Base-by-base conservation (phyloP, 2,113 vertebrate species). In the Erythrocercus mccallii region DNA sequence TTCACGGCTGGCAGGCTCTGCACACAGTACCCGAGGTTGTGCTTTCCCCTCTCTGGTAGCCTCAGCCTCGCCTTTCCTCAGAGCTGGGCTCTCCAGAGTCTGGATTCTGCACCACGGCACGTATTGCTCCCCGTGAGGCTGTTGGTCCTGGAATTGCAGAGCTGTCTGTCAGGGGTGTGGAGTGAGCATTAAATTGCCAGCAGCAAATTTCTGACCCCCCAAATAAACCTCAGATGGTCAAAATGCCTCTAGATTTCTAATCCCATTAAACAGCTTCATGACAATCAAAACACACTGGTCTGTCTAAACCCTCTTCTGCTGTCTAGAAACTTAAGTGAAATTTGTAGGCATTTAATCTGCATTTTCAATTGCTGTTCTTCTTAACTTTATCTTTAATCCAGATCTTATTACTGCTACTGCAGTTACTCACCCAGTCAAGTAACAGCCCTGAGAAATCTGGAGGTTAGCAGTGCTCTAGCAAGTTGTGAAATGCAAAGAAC, bases 401-500 rank as follows among this genome's bases (percentile, higher is more conserved):
- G 88, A 76, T 71, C 62, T 83, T 86, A 56, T 62, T 87, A 89
- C 93, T 93, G 90, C 95, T 96, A 94, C 91, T 92, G 88, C 93
- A 96, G 91, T 95, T 85, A 45, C 70, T 81, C 65, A 74, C 70
- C 38, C 69, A 88, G 85, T 78, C 95, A 78, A 45, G 86, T 93
- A 83, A 90, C 24, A 91, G 62, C 92, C 94, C 89, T 86, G 61
- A 93, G 87, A 94, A 90, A 83, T 92, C 66, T 84, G 93, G 62
- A 92, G 90, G 93, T 86, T 87, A 94, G 88, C 85, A 74, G 90
- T 54, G 92, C 85, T 95, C 92, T 86, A 81, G 65, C 80, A n/a
- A 90, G 82, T 81, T 65, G 73, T 89, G 95, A 89, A 89, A 94
- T 40, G 83, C 88, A 90, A 56, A 86, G 94, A 94, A 73, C 88